Conservation (phyloP, 2,113 vertebrate species). For the Gila orcuttii region DNA sequence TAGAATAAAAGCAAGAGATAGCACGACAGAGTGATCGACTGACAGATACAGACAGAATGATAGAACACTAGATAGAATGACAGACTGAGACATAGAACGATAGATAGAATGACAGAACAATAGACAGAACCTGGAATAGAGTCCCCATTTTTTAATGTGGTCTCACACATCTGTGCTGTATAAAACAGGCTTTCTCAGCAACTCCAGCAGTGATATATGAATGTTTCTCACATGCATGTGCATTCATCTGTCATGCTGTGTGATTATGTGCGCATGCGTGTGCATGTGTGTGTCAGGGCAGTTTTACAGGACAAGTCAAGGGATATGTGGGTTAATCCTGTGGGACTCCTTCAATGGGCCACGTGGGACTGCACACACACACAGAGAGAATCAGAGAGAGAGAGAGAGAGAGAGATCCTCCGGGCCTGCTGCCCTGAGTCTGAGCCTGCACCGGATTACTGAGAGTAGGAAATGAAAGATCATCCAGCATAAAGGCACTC, state of each 20-base stretch:
- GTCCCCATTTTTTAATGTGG: background rate
- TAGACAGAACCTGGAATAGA: background rate
- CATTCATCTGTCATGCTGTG: background rate
- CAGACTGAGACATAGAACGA: background rate
- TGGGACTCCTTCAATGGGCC: slow-evolving; percentile 76
- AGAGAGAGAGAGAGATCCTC: background rate
- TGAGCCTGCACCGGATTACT: slow-evolving; percentile 67
- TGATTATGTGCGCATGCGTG: slow-evolving; percentile 22
- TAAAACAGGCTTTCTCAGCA: slow-evolving; percentile 1
- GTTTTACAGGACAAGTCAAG: slow-evolving; percentile 69
- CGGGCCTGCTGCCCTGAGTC: slow-evolving; percentile 10
- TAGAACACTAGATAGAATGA: background rate
- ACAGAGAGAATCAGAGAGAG: background rate
- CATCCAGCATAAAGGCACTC: slow-evolving; percentile 67
- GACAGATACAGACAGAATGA: background rate
- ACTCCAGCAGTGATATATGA: slow-evolving; percentile 12
- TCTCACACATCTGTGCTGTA: background rate
- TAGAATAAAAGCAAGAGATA: background rate
- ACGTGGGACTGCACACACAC: slow-evolving; percentile 63
- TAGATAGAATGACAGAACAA: background rate
- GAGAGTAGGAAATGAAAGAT: slow-evolving; percentile 77
- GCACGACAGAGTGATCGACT: background rate
- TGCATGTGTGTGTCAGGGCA: slow-evolving; percentile 59
- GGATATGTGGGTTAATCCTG: slow-evolving; percentile 79
- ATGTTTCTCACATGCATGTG: slow-evolving; percentile 33